Evolutionary conservation across 2,113 vertebrate genomes (phyloP), one percentile per base, ranked within the genome.

Genomic region (Gymnocephalus cernua): DNA sequence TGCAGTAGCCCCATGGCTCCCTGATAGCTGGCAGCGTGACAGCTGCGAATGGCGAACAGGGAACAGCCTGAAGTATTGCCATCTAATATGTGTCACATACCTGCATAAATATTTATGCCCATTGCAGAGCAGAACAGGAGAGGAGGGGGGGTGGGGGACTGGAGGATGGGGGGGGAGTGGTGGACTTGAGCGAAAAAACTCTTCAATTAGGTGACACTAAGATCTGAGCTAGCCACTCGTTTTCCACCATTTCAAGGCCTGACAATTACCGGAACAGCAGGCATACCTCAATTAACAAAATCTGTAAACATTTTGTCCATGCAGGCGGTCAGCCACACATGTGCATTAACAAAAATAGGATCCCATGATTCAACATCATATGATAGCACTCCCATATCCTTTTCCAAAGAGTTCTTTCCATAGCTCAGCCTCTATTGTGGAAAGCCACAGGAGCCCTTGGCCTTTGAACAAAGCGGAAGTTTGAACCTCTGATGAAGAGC

Each of bases 81-180:
- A 93, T 94, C 94, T 94, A 93, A 94, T 94, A 94, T 92, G 93
- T 94, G 93, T 94, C 94, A 94, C 93, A 91, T 90, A 86, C 88
- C 93, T 91, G 92, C 93, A 95, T 95, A 94, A 95, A 95, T 95
- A 95, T 95, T 93, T 93, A 95, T 95, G 89, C 86, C 91, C 72
- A 74, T 89, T 90, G 88, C 86, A 91, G 76, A 91, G 83, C 81
- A 74, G 83, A 79, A 80, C 45, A 67, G 65, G 88, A 74, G 85
- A 77, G 66, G 85, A 47, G 66, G 80, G 68, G 65, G 71, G 15
- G 4, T 25, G 53, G 32, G 32, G 32, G n/a, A n/a, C n/a, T 50
- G 74, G 78, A 47, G 79, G 84, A 67, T 82, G 85, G 87, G 79
- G 82, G 79, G 82, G 56, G 76, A 77, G 68, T 69, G 79, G 85